These are phyloP conservation scores for Neomonachus schauinslandi DNA, from an alignment of 2,113 vertebrate genomes.

Conservation along the genomic window DNA sequence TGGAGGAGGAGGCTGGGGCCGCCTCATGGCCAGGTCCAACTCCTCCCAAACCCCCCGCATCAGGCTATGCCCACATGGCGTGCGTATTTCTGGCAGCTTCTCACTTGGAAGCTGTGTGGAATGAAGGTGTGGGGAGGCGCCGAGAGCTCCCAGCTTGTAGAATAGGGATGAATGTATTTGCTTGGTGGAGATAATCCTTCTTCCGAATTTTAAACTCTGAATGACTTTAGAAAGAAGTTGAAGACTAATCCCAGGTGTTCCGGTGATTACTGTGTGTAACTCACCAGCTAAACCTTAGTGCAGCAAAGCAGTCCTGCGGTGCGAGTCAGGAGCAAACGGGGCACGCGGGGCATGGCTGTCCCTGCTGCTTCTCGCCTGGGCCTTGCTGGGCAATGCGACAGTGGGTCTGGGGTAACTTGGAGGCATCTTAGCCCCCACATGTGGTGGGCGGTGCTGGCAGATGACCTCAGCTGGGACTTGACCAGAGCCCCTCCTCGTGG, in stretches of 20 bases:
- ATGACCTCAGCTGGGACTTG: not conserved
- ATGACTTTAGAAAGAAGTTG: not conserved
- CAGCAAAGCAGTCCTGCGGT: not conserved
- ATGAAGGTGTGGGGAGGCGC: not conserved
- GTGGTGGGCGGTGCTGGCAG: not conserved
- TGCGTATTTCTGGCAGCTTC: not conserved
- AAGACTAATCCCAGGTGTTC: not conserved
- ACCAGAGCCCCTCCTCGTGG: not conserved
- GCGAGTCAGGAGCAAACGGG: not conserved
- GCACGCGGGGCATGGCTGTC: accelerated
- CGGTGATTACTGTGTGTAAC: not conserved
- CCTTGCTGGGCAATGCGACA: not conserved
- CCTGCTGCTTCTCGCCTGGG: not conserved
- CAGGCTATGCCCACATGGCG: not conserved
- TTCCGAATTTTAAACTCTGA: not conserved
- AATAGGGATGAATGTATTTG: not conserved
- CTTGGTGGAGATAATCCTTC: not conserved
- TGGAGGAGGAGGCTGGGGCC: not conserved
- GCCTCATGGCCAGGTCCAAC: not conserved
- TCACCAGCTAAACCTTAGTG: not conserved
- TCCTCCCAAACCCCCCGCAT: not conserved
- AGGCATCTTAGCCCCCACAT: not conserved
- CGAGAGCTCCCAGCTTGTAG: not conserved
- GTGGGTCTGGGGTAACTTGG: not conserved
- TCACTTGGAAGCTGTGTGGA: not conserved